These are phyloP conservation scores for Harpalus rufipes DNA, from an alignment of 2,888 invertebrate species.

Conservation along the genomic window DNA sequence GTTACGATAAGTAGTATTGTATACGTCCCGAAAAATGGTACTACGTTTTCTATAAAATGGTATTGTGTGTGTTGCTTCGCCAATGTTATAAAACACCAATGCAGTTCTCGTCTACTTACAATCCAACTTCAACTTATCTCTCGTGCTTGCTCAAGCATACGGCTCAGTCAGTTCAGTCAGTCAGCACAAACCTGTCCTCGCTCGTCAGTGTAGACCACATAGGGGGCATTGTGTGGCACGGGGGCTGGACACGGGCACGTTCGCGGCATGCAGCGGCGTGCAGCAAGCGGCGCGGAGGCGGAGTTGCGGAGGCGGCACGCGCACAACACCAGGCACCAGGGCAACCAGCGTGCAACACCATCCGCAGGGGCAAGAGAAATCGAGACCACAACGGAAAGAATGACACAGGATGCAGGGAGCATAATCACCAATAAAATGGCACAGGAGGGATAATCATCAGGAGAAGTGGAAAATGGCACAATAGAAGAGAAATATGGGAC, in stretches of 20 bases:
- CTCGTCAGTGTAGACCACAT: conserved; percentile 97
- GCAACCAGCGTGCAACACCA: conserved; percentile 63
- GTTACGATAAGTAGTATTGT: no score
- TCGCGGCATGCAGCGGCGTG: conserved; percentile 78
- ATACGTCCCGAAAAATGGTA: no score
- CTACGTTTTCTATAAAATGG: no score
- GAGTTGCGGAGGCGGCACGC: neutral
- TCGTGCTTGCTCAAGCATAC: conserved; percentile 9
- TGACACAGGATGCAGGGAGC: neutral
- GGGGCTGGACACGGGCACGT: conserved; percentile 78
- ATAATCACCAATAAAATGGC: neutral
- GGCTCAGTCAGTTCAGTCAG: conserved; percentile 20
- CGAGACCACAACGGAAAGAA: no score
- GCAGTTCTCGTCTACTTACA: conserved; percentile 28
- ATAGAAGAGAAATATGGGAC: no score
- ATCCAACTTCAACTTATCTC: conserved; percentile 1
- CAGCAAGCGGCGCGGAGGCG: conserved; percentile 71
- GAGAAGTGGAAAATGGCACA: no score
- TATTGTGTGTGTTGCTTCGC: no score
- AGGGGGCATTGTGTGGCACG: conserved; percentile 93
- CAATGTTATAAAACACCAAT: neutral
- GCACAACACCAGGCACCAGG: conserved; percentile 57
- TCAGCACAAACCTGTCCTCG: conserved; percentile 91
- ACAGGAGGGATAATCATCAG: neutral
- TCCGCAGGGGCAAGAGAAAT: conserved; percentile 18